Percentiles rank a stretch among this genome's conserved stretches.
phyloP scores from a whole-genome alignment of 2,797 vertebrate genomes.

The Craterocephalus amniculus region DNA sequence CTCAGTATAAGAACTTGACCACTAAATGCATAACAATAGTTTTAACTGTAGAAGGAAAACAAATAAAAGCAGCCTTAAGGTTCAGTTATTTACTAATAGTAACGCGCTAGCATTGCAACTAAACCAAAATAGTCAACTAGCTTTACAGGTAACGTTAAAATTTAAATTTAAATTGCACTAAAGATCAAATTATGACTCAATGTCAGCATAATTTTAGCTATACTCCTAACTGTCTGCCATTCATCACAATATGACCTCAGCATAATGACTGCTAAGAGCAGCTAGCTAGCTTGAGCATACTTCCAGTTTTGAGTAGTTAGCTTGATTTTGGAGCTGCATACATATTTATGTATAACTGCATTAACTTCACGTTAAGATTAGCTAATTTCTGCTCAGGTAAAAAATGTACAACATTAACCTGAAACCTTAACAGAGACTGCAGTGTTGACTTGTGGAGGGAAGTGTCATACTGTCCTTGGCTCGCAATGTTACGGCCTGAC shows the following conservation, averaged over 20 bases:
- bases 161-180: not conserved
- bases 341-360: not conserved
- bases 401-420: not conserved
- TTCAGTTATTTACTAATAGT: not conserved
- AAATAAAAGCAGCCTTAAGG: not conserved
- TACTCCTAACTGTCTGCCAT: not conserved
- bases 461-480: constrained; percentile 83
- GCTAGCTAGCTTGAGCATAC: constrained; percentile 15
- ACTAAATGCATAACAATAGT: not conserved
- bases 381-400: not conserved
- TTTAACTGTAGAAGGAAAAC: not conserved
- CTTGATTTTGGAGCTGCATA: constrained; percentile 16
- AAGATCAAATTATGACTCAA: not conserved
- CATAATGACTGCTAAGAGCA: constrained; percentile 42
- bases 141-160: not conserved
- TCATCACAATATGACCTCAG: constrained; percentile 52
- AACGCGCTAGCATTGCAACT: not conserved
- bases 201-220: not conserved
- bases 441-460: constrained; percentile 13
- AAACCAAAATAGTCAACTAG: not conserved
- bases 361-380: not conserved
- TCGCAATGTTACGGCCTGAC: constrained; percentile 73
- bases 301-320: constrained; percentile 29
- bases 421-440: not conserved
- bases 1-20: not conserved